Conservation (phyloP, 2,888 invertebrate genomes). For the Penaeus monodon region DNA sequence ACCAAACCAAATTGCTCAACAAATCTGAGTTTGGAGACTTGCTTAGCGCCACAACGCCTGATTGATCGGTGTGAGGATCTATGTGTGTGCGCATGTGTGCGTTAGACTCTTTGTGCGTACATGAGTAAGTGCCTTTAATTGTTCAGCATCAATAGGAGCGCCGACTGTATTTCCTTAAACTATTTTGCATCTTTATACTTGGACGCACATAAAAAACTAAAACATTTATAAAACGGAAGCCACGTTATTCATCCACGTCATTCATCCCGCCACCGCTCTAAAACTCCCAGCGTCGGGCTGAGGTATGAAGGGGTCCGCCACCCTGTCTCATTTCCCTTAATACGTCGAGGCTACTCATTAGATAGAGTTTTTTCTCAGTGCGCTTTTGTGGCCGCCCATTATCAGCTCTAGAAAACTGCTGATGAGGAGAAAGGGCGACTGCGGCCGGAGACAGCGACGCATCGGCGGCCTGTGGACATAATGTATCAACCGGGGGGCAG, state of each 20-base stretch:
- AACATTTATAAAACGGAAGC: background rate
- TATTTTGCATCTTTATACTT: too few species aligned
- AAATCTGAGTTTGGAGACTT: conserved; percentile 44
- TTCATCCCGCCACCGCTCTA: background rate
- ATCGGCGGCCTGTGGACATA: background rate
- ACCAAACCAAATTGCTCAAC: conserved; percentile 43
- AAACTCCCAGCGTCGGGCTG: background rate
- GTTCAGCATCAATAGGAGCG: background rate
- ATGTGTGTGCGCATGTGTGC: background rate
- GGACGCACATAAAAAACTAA: too few species aligned
- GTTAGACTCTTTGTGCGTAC: background rate
- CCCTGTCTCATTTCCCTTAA: too few species aligned
- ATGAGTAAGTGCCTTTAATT: background rate
- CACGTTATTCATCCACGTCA: background rate
- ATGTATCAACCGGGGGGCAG: background rate
- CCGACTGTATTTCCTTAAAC: background rate
- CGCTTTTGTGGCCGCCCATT: too few species aligned
- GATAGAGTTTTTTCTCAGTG: too few species aligned
- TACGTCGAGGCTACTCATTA: too few species aligned
- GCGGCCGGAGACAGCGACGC: background rate
- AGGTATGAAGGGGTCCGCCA: too few species aligned
- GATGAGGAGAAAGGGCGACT: background rate
- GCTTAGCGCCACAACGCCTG: conserved; percentile 24
- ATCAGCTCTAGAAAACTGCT: background rate
- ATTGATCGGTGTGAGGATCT: conserved; percentile 12